These are phyloP conservation scores for Hydraecia micacea DNA, from an alignment of 2,888 invertebrate species.

Conservation along the genomic window DNA sequence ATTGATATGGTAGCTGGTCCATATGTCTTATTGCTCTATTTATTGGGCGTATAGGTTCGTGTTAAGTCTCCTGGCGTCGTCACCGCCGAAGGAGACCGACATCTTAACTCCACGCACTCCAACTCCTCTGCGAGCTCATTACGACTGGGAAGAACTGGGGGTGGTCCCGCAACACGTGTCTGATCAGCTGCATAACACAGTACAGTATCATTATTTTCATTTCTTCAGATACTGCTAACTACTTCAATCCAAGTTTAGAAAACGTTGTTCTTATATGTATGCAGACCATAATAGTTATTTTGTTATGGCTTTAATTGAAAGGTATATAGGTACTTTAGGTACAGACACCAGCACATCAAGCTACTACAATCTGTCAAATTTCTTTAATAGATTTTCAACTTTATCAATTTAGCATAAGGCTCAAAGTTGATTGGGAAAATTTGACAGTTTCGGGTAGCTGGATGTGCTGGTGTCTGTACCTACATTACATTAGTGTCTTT, in stretches of 20 bases:
- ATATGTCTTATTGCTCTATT: conserved; percentile 22
- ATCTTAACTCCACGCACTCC: conserved; percentile 79
- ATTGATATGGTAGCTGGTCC: neutral
- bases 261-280: neutral
- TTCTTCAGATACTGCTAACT: neutral
- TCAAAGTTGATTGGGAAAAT: too few species aligned
- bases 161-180: conserved; percentile 91
- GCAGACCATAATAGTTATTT: neutral
- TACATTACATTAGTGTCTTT: neutral
- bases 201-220: conserved; percentile 71
- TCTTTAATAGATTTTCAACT: too few species aligned
- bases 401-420: too few species aligned
- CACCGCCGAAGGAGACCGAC: conserved; percentile 76
- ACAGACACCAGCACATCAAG: too few species aligned
- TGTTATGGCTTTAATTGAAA: conserved; percentile 10
- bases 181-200: conserved; percentile 93
- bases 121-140: conserved; percentile 79
- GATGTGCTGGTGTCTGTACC: too few species aligned
- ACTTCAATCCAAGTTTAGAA: neutral
- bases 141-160: conserved; percentile 91
- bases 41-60: conserved; percentile 78
- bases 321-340: neutral
- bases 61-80: conserved; percentile 82
- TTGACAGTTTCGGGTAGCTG: too few species aligned
- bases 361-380: too few species aligned